Base-by-base conservation (phyloP, 1,140 invertebrate species). In the Bombus polaris region DNA sequence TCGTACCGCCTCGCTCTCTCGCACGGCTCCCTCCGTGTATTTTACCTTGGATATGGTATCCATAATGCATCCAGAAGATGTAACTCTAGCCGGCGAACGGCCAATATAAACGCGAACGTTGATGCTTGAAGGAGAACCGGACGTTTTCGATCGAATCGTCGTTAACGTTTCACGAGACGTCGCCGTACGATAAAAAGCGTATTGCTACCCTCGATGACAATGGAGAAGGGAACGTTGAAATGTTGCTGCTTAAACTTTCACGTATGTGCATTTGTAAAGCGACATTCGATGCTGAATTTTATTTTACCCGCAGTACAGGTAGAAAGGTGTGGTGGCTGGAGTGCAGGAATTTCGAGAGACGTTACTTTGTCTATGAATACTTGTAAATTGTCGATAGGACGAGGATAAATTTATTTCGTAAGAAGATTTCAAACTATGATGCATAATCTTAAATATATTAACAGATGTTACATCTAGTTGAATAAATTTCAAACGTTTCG, bases 31-130 rank as follows among this genome's bases (percentile, higher is more conserved):
- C 75, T 62, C 72, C 82, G 85, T 71, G 88, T 90, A 88, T 90
- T 90, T 90, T 83, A 88, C 39, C 66, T n/a, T 18, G 39, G 88
- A 87, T 85, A 89, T 77, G 65, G 62, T 89, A 88, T 89, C 77
- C 89, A 77, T 89, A 87, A 89, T 87, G 72, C 85, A 85, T 78
- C 81, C 81, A 79, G 59, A 75, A 74, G 47, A 89, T 80, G 84
- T 81, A 84, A 87, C 88, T 84, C 71, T 39, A 57, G 57, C 84
- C 75, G 68, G 35, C 75, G 57, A 80, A 15, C 70, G 39, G 25
- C 80, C 72, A 85, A 87, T 76, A 83, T 74, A 77, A 89, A 89
- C 65, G 84, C 39, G 35, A 12, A 65, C 83, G 57, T 42, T 44
- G 78, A 86, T 70, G 75, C 32, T 62, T 47, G 37, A 32, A 70